Base-by-base conservation (phyloP, 2,797 vertebrate genomes). In the Urophycis tenuis region DNA sequence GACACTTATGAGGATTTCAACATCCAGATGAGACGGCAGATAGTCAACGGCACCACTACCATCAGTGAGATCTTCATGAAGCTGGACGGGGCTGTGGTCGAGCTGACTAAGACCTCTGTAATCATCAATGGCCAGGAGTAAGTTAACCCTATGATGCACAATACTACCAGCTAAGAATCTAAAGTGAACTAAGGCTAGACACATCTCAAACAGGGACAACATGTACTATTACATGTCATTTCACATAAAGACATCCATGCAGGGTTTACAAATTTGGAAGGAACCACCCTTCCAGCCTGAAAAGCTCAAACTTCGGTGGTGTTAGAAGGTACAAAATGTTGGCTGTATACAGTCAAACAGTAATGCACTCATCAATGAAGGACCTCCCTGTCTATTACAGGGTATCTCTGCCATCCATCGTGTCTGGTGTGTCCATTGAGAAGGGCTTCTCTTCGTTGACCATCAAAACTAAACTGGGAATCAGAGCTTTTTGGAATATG, bases 401-500 rank as follows among this genome's bases (percentile, higher is more conserved):
- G 67, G 90, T 93, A 2, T 41, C 74, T 25, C 75, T 92, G 45
- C 94, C 95, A 5, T 82, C 84, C 72, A 84, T 83, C 74, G 71
- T 81, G 34, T 87, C 85, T 0, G 93, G 91, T 14, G 77, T 95
- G 73, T 80, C 81, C 32, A 82, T 96, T 77, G 93, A 91, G 73
- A 82, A 78, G 29, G 89, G 88, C 15, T 45, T 87, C 4, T 86
- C 90, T 11, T 91, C 92, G 15, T 82, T 96, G 64, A 87, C 74
- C 82, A 88, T 96, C 25, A 88, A 90, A 32, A 85, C 93, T 67
- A 92, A 85, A 36, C 73, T 94, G 78, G 95, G 94, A 71, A 78
- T 96, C 69, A 90, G 32, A 15, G 85, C 85, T 19, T 83, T 92
- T 80, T 96, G 94, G 95, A 95, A 96, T 85, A 84, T 88, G 90